A percentile compares a stretch with the other conserved stretches of the same genome.
Evolutionary conservation across 2,113 vertebrate species (phyloP).

Genomic region (Embiotoca jacksoni): DNA sequence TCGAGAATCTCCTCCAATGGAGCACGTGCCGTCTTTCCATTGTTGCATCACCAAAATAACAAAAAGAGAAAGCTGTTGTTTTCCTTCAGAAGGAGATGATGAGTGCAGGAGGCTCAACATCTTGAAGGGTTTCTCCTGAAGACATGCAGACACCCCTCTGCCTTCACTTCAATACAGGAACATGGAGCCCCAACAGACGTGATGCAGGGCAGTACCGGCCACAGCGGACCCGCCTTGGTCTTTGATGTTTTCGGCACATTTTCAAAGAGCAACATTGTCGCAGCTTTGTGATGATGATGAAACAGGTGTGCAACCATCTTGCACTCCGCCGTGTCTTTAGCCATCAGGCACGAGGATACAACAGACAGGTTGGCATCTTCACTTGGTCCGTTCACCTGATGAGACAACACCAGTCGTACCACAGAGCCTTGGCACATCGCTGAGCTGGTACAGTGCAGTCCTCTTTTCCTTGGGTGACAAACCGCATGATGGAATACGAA

Average conservation of each 20-base stretch:
- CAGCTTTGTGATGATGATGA: constrained; percentile 22
- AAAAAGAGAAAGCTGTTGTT: background rate
- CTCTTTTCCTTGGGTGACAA: background rate
- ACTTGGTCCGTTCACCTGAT: background rate
- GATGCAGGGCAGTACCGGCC: background rate
- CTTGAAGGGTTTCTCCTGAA: background rate
- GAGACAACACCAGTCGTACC: background rate
- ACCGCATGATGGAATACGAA: background rate
- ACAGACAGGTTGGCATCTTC: background rate
- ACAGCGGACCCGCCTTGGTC: background rate
- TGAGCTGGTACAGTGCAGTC: background rate
- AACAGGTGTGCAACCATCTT: constrained; percentile 31
- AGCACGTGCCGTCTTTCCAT: background rate
- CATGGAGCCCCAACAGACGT: constrained; percentile 3
- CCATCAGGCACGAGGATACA: background rate
- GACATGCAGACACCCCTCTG: background rate
- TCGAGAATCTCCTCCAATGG: background rate
- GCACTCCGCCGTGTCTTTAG: background rate
- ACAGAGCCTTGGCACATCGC: background rate
- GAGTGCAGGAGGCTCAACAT: background rate
- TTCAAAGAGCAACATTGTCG: constrained; percentile 10
- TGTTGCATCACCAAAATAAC: background rate
- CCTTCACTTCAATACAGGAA: background rate
- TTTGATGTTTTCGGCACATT: constrained; percentile 19
- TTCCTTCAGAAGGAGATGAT: background rate